Conservation (phyloP, 2,888 invertebrate genomes). For the Philereme transversata region DNA sequence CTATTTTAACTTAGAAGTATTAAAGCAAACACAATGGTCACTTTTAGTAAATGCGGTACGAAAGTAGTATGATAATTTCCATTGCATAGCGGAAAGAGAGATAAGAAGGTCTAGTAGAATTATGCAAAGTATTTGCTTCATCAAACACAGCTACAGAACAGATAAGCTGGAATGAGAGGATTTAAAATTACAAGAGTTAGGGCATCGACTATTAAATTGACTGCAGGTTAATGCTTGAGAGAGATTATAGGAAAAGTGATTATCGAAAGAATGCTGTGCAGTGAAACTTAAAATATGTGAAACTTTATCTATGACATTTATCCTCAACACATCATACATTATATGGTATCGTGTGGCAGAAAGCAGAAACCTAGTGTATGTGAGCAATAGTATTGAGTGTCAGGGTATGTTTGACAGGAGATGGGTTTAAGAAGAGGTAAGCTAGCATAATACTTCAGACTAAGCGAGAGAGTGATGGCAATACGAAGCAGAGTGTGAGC, state of each 20-base stretch:
- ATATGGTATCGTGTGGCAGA: not conserved
- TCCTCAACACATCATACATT: no score
- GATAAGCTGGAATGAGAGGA: no score
- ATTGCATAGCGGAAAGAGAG: not conserved
- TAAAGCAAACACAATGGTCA: not conserved
- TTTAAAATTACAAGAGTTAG: no score
- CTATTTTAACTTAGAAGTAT: conserved; percentile 7
- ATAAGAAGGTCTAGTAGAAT: not conserved
- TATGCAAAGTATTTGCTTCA: no score
- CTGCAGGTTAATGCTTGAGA: no score
- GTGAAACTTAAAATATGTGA: no score
- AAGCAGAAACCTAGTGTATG: not conserved
- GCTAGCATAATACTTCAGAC: not conserved
- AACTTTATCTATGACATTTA: no score
- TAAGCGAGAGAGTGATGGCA: no score
- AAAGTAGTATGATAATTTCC: not conserved
- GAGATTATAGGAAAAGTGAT: not conserved
- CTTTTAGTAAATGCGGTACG: conserved; percentile 4
- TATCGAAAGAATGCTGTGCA: no score
- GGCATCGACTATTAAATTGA: no score
- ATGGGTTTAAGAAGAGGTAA: not conserved
- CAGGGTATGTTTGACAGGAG: not conserved
- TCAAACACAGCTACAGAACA: no score
- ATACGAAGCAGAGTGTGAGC: not conserved
- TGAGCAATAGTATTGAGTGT: not conserved